Percentiles rank a stretch among this genome's conserved stretches.
Evolutionary conservation across 2,888 invertebrate genomes (phyloP).

Genomic region (Parapristionchus giblindavisi): DNA sequence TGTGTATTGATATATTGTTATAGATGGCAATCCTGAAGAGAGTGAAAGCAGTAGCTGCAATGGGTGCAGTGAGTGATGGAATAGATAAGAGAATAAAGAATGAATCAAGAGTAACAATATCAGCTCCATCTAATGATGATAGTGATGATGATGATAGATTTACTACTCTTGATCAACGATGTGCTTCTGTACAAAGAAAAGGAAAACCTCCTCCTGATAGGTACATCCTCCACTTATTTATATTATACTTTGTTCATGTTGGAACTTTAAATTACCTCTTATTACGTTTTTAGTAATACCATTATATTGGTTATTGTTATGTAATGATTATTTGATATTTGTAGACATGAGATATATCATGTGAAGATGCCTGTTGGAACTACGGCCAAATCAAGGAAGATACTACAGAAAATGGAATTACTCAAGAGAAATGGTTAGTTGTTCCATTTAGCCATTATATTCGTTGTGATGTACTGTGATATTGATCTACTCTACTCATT

Average conservation of each 20-base stretch:
- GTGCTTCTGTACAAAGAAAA: slow-evolving; percentile 33
- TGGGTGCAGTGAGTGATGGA: slow-evolving; percentile 2
- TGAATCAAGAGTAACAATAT: neutral
- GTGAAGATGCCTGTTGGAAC: slow-evolving; percentile 63
- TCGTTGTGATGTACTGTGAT: too few species aligned
- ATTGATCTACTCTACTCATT: too few species aligned
- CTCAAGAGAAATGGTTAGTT: slow-evolving; percentile 50
- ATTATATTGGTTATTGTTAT: neutral
- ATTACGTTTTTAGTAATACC: too few species aligned
- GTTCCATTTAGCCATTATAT: too few species aligned
- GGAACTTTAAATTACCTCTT: slow-evolving; percentile 3
- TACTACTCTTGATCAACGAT: slow-evolving; percentile 23
- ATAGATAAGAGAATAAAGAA: neutral
- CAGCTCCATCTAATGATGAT: slow-evolving; percentile 19
- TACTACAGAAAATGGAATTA: slow-evolving; percentile 51
- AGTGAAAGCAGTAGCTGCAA: slow-evolving; percentile 32
- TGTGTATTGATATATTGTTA: too few species aligned
- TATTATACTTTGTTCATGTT: neutral
- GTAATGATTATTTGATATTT: slow-evolving; percentile 18
- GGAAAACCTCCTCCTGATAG: slow-evolving; percentile 37
- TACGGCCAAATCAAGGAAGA: slow-evolving; percentile 53
- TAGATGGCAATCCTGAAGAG: slow-evolving; percentile 27
- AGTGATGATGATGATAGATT: slow-evolving; percentile 21
- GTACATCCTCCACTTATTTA: neutral
- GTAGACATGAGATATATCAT: slow-evolving; percentile 63